Evolutionary conservation across 2,113 vertebrate genomes (phyloP).

Genomic region (Cisticola juncidis): DNA sequence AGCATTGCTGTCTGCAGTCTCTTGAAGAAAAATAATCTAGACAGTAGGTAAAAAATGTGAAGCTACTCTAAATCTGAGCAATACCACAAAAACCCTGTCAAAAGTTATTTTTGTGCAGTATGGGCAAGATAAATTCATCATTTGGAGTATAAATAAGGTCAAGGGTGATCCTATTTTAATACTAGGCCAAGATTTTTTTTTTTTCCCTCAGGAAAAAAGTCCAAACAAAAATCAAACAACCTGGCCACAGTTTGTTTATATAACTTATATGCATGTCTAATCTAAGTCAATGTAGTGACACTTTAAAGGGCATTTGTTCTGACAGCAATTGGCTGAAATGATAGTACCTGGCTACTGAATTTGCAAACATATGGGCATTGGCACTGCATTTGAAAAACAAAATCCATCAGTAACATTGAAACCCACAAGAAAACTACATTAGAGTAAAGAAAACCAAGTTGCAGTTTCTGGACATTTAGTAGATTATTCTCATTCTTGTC

Average conservation of each 20-base stretch:
- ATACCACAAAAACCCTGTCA: background rate
- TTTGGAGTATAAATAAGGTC: background rate
- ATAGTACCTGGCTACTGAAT: background rate
- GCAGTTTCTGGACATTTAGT: background rate
- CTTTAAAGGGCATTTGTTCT: background rate
- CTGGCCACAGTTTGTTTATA: background rate
- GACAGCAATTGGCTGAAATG: background rate
- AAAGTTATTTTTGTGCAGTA: background rate
- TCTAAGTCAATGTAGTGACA: background rate
- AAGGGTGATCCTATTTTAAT: background rate
- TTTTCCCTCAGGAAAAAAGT: background rate
- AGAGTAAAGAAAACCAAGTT: background rate
- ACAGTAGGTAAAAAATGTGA: background rate
- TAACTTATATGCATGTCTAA: background rate
- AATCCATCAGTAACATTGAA: background rate
- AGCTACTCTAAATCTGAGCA: background rate
- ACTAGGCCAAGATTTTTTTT: background rate
- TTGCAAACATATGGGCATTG: fast-evolving
- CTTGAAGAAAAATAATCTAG: background rate
- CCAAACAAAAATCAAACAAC: background rate
- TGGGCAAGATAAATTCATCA: background rate
- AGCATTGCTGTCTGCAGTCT: background rate
- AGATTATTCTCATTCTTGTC: background rate
- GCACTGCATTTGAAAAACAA: background rate
- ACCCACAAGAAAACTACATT: background rate